These are phyloP conservation scores for Glaucopsyche alexis DNA, from an alignment of 2,888 invertebrate genomes.

Conservation along the genomic window DNA sequence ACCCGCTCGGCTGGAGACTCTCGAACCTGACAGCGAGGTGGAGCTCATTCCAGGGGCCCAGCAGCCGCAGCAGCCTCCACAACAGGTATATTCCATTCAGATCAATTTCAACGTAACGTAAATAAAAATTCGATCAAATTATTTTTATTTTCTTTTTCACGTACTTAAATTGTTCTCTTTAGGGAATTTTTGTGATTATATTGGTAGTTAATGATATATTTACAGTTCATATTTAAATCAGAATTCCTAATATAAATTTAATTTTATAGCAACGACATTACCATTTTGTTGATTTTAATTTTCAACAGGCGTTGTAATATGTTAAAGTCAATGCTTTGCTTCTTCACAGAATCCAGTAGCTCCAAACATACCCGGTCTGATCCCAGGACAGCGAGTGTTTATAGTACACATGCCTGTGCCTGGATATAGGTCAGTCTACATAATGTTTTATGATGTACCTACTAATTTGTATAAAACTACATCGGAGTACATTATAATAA, in stretches of 20 bases:
- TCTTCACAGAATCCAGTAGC: slow-evolving; percentile 54
- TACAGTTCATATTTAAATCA: no score
- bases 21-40: slow-evolving; percentile 73
- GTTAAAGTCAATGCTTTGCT: not conserved
- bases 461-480: not conserved
- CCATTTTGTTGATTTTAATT: not conserved
- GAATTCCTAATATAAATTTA: no score
- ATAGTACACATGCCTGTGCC: slow-evolving; percentile 78
- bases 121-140: no score
- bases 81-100: slow-evolving; percentile 52
- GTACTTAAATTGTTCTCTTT: no score
- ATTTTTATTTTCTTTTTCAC: no score
- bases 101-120: no score
- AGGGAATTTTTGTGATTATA: no score
- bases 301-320: not conserved
- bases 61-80: slow-evolving; percentile 67
- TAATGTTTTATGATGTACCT: not conserved
- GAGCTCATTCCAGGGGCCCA: slow-evolving; percentile 70
- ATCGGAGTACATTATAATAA: not conserved
- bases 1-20: slow-evolving; percentile 57
- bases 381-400: slow-evolving; percentile 79
- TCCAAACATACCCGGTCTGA: slow-evolving; percentile 62
- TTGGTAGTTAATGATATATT: no score
- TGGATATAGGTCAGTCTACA: slow-evolving; percentile 57
- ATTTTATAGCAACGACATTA: not conserved